Conservation (phyloP, 23 tunicate species). For the Corella eumyota region DNA sequence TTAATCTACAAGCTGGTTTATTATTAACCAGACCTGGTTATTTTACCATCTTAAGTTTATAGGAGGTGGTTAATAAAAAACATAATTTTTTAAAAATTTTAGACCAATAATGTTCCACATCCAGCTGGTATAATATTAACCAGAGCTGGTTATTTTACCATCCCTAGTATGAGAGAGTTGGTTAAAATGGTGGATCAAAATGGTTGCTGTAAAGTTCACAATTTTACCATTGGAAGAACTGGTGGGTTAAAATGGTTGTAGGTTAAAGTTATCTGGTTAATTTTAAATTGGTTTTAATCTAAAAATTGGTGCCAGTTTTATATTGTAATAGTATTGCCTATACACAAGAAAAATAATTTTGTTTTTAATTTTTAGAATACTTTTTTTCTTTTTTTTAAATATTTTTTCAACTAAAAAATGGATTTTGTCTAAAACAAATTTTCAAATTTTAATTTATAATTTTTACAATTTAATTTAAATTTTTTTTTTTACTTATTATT, state of each 20-base stretch:
- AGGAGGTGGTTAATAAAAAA: neutral
- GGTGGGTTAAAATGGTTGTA: slow-evolving; percentile 14
- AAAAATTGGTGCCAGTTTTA: neutral
- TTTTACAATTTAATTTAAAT: too few species aligned
- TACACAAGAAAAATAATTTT: neutral
- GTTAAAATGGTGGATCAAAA: slow-evolving; percentile 23
- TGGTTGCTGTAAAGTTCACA: slow-evolving; percentile 43
- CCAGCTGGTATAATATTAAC: slow-evolving; percentile 72
- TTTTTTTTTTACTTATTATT: too few species aligned
- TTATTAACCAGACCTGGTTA: neutral
- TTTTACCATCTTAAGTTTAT: neutral
- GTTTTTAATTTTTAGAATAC: neutral
- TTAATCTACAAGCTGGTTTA: neutral
- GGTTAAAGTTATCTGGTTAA: neutral
- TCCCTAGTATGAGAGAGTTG: slow-evolving; percentile 52
- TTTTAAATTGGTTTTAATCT: neutral
- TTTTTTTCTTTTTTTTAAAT: neutral
- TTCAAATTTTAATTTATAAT: slow-evolving; percentile 13
- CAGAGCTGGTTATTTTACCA: slow-evolving; percentile 73
- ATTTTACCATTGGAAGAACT: slow-evolving; percentile 68
- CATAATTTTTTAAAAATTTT: too few species aligned
- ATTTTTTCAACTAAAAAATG: neutral
- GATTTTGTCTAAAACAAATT: neutral
- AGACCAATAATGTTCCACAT: slow-evolving; percentile 21
- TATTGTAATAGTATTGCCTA: too few species aligned